These are phyloP conservation scores for Aphidoletes aphidimyza DNA, from an alignment of 2,888 invertebrate species.

Conservation along the genomic window DNA sequence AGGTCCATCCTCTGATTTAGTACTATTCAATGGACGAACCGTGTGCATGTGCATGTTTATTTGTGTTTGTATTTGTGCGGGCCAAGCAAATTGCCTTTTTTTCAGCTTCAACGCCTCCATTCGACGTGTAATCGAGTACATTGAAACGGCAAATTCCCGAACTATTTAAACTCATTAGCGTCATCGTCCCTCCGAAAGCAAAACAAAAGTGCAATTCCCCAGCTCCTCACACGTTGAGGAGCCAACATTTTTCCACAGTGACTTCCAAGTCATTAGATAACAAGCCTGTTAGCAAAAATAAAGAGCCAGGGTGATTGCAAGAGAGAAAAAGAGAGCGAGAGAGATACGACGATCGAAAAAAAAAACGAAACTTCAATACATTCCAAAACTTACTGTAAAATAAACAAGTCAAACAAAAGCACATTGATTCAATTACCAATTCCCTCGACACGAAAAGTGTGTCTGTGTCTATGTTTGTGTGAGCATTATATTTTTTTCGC, in stretches of 20 bases:
- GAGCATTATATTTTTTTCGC: neutral
- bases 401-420: conserved; percentile 33
- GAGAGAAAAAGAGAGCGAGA: neutral
- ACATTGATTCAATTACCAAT: conserved; percentile 43
- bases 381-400: conserved; percentile 12
- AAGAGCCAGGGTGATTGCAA: neutral
- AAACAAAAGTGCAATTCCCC: too few relatives aligned
- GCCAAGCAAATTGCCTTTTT: neutral
- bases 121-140: neutral
- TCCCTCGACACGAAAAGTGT: neutral
- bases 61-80: too few relatives aligned
- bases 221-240: too few relatives aligned
- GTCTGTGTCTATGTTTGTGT: neutral
- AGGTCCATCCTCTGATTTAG: neutral
- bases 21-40: neutral
- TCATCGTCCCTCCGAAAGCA: neutral
- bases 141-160: neutral
- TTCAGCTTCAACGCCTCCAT: neutral
- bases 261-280: neutral
- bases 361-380: neutral
- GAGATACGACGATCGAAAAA: too few relatives aligned
- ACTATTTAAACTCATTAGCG: neutral
- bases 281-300: neutral
- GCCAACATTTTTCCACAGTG: too few relatives aligned
- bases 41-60: too few relatives aligned